Base-by-base conservation (phyloP, 2,888 invertebrate genomes). In the Drosophila buzzatii region DNA sequence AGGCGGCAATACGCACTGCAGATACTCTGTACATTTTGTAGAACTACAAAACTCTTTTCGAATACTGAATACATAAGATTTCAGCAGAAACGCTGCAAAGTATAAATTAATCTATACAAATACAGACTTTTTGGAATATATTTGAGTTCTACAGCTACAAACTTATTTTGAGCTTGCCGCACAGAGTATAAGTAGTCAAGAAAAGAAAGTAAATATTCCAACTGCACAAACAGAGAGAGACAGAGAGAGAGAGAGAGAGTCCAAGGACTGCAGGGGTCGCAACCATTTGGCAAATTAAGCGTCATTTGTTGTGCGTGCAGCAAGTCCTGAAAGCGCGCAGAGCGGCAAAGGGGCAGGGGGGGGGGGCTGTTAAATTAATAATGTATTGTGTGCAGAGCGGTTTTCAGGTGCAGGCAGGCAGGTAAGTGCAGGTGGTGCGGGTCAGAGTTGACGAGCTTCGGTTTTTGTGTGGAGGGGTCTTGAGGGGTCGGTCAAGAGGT, bases 201-300 rank as follows among this genome's bases (percentile, higher is more conserved):
- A n/a, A 42, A 8, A 3, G 7, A 59, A 63, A 33, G 56, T 20
- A 20, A 20, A 16, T 20, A 37, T 56, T 57, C 45, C 68, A 74
- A 79, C 53, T 64, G 65, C 20, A 31, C 76, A 42, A 64, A 60
- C 58, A 51, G 51, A 18, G 56, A 14, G 33, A n/a, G 23, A 23
- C 2, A 23, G 23, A 23, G 23, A 23, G 23, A 23, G 23, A 23
- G 23, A 23, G 23, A 23, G 23, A n/a, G 45, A 12, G 16, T 16
- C n/a, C 10, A 44, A 35, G 63, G 16, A 47, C 23, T 68, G n/a
- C 41, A 47, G 72, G 65, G 53, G 73, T 73, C 73, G 58, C 69
- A 59, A 12, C 81, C 84, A 85, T 85, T 85, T 89, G 81, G 82
- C 81, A 85, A 85, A 85, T 85, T 85, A 88, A 85, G 89, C 84